Evolutionary conservation across 1,140 invertebrate species (phyloP).

Genomic region (Apis dorsata): DNA sequence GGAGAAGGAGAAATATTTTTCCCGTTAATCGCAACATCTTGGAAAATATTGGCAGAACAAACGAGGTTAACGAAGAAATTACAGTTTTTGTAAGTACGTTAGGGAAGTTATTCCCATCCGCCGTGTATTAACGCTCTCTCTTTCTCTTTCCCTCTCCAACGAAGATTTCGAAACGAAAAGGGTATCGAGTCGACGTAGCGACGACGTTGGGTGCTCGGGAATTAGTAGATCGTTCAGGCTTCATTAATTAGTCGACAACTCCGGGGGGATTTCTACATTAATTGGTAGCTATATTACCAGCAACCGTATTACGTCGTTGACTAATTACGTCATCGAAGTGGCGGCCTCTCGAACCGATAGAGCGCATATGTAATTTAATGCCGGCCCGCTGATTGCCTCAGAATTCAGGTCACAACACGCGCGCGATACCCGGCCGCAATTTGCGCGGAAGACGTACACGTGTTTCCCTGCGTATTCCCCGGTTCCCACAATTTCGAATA

Average conservation of each 20-base stretch:
- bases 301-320: constrained; percentile 54
- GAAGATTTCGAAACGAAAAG: constrained; percentile 3
- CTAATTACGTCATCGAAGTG: constrained; percentile 50
- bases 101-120: not conserved
- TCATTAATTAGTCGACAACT: constrained; percentile 36
- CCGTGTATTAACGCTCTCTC: not conserved
- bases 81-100: not conserved
- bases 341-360: constrained; percentile 45
- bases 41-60: not conserved
- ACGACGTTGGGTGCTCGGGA: not conserved
- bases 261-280: constrained; percentile 34
- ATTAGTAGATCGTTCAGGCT: constrained; percentile 28
- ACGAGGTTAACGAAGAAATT: not conserved
- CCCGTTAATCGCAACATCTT: not conserved
- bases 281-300: constrained; percentile 57
- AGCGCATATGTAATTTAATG: constrained; percentile 63
- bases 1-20: not conserved
- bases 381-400: constrained; percentile 60
- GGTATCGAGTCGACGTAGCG: not conserved
- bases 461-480: constrained; percentile 24
- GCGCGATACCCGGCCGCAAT: constrained; percentile 53
- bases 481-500: constrained; percentile 37
- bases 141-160: not conserved
- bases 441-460: constrained; percentile 45
- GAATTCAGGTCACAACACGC: constrained; percentile 63